Evolutionary conservation across 2,113 vertebrate genomes (phyloP), one percentile per base, ranked within the genome.

Genomic region (Scopus umbretta): DNA sequence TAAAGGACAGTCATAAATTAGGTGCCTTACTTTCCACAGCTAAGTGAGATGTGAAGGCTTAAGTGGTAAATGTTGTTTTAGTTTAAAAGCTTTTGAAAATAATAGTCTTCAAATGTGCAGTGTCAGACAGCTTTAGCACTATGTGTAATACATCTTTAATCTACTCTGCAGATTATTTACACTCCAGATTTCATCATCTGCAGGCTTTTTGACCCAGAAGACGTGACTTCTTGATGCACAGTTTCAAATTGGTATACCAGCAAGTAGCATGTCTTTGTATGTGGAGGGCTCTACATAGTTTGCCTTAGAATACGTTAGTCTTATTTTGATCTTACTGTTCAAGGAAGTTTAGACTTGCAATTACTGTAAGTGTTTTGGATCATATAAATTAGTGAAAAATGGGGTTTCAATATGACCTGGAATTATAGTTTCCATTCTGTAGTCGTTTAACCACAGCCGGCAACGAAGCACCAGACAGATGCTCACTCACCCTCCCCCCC

Each of bases 81-180:
- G 8, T 71, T 72, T 66, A 88, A 91, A 94, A 88, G 36, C 52
- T 92, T 87, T 89, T 93, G 68, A 81, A 95, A 91, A 90, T 16
- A 82, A 45, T 26, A 27, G 8, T 72, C 74, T 86, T 68, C 29
- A 79, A 80, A 82, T 34, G 25, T 63, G 56, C 43, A 58, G 16
- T 3, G 2, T 45, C 36, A 90, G 50, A 27, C 20, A 79, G 50
- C 9, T 75, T 85, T 58, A 85, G 20, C 8, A 34, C 40, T 42
- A n/a, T 45, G 14, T 59, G 7, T 8, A 11, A 59, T 67, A 52
- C 7, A 42, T 50, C 43, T 87, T 71, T 87, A 86, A 55, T 74
- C 18, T 76, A 9, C 67, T 86, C 40, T 22, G 36, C 43, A 61
- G 29, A 30, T 52, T 71, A 2, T 1, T 89, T 52, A 34, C 8